A percentile compares a stretch with the other conserved stretches of the same genome.
Evolutionary conservation across 2,797 vertebrate species (phyloP).

Genomic region (Cygnus olor): DNA sequence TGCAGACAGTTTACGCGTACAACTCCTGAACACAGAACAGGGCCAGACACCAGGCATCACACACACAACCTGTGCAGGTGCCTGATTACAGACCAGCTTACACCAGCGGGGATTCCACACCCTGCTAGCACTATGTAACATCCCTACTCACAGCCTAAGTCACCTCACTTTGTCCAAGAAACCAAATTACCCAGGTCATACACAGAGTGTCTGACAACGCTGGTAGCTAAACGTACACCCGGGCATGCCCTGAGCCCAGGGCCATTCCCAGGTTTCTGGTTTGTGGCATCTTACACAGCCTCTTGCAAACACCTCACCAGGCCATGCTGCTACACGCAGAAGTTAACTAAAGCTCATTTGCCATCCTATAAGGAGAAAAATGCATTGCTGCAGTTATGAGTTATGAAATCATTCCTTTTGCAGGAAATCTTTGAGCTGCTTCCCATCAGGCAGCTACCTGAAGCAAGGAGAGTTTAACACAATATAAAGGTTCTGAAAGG

Average conservation of each 20-base stretch:
- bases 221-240: background rate
- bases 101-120: background rate
- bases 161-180: background rate
- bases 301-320: background rate
- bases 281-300: background rate
- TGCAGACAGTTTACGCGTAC: background rate
- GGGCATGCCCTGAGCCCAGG: background rate
- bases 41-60: background rate
- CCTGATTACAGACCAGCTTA: background rate
- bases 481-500: background rate
- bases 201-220: background rate
- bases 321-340: background rate
- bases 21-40: background rate
- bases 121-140: background rate
- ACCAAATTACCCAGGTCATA: background rate
- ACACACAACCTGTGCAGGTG: background rate
- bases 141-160: background rate
- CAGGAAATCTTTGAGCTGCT: background rate
- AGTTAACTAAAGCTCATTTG: background rate
- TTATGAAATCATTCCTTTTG: background rate
- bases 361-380: background rate
- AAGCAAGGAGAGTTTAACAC: background rate
- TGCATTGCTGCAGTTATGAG: background rate
- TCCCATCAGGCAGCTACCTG: background rate
- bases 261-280: background rate